Percentiles rank a stretch among this genome's conserved stretches.
Evolutionary conservation across 2,113 vertebrate genomes (phyloP).

Genomic region (Verasper variegatus): DNA sequence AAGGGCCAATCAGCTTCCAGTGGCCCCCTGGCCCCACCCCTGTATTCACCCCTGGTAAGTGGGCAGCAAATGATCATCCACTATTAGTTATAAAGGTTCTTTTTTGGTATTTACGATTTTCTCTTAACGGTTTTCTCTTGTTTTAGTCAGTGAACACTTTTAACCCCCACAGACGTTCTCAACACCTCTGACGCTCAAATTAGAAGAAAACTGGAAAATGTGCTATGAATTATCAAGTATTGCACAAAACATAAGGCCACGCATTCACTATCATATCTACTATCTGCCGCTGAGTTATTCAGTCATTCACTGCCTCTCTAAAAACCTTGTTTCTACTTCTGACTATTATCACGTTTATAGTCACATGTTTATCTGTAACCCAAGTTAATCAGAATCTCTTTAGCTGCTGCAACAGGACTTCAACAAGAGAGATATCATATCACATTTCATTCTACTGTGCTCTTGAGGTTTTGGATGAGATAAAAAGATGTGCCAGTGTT

Average conservation of each 20-base stretch:
- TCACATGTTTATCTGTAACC: constrained; percentile 1
- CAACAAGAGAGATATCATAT: not conserved
- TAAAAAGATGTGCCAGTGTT: not conserved
- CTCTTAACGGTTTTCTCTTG: not conserved
- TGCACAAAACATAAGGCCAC: not conserved
- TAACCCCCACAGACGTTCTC: not conserved
- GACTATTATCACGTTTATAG: not conserved
- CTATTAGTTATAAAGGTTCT: not conserved
- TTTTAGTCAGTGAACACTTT: not conserved
- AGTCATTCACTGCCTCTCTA: not conserved
- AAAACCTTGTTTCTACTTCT: not conserved
- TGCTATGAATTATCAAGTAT: too few species aligned
- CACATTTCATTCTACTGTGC: constrained; percentile 1
- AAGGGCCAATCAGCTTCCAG: too few species aligned
- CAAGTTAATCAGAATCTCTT: constrained; percentile 16
- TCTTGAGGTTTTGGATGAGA: not conserved
- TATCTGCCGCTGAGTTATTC: not conserved
- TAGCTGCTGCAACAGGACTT: constrained; percentile 5
- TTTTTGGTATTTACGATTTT: not conserved
- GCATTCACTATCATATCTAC: not conserved
- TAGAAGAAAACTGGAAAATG: not conserved
- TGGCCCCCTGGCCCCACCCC: too few species aligned
- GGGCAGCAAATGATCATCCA: not conserved
- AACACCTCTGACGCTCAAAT: not conserved
- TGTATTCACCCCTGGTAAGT: not conserved